Conservation (phyloP, 2,797 vertebrate species). For the Rhinichthys osculus region DNA sequence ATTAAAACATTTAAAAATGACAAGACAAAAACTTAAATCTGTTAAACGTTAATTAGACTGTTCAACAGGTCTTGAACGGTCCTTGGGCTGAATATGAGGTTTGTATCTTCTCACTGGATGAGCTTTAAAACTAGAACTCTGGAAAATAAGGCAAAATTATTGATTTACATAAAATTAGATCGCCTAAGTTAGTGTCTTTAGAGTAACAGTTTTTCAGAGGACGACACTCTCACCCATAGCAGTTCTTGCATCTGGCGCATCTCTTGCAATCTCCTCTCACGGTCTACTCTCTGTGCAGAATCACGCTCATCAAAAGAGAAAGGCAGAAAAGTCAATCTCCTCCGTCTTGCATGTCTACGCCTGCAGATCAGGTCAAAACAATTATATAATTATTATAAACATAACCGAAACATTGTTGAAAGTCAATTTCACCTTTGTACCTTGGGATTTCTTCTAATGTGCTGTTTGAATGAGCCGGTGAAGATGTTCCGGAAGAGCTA, state of each 20-base stretch:
- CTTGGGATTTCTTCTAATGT: background rate
- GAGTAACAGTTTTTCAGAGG: background rate
- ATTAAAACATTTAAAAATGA: background rate
- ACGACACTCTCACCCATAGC: background rate
- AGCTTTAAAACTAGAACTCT: background rate
- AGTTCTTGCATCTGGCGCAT: background rate
- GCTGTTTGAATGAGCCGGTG: background rate
- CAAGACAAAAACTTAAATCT: background rate
- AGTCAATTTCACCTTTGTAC: background rate
- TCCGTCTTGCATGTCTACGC: too few relatives aligned
- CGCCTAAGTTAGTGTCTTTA: background rate
- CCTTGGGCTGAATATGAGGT: background rate
- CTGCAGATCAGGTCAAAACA: background rate
- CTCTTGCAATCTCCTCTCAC: background rate
- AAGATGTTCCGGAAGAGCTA: background rate
- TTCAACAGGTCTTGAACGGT: background rate
- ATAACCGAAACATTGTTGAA: background rate
- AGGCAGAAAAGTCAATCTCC: background rate
- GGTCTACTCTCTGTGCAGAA: background rate
- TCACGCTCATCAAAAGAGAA: constrained; percentile 32
- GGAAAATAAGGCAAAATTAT: background rate
- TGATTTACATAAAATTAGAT: background rate
- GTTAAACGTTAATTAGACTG: background rate
- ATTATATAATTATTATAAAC: background rate
- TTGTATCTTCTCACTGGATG: constrained; percentile 42